Evolutionary conservation across 2,113 vertebrate genomes (phyloP), one percentile per base, ranked within the genome.

Genomic region (Cynoglossus semilaevis): DNA sequence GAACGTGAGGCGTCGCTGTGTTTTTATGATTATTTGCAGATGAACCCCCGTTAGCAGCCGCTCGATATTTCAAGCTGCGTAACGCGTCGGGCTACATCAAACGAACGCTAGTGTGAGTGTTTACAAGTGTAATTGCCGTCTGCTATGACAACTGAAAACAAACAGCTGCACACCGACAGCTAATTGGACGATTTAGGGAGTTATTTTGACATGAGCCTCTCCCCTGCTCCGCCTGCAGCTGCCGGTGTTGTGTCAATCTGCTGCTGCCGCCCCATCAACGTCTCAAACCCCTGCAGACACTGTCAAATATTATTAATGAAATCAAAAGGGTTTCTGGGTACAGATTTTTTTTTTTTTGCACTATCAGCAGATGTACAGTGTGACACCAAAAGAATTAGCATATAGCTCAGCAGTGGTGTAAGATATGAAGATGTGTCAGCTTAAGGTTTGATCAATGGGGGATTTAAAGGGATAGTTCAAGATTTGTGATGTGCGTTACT

Each of bases 61-160:
- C 49, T 40, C 15, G 43, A 16, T 11, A 12, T 14, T 7, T 14
- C 19, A 35, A 48, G 53, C 13, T 36, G 12, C 40, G 18, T 18
- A 1, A 34, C 7, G 2, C 15, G 14, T 49, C 42, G 3, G 29
- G 13, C 1, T 12, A 41, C 10, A 42, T n/a, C 10, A 51, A 43
- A 48, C 18, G 0, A 63, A 46, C 8, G 29, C 51, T 45, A 2
- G 45, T 44, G 15, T 11, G 16, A 34, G 36, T 34, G 18, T 45
- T 48, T 18, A 41, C 41, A 38, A 5, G 0, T 51, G 29, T 51
- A 35, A 51, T 49, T 57, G 38, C 45, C 9, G 12, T 14, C 45
- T 53, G 51, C 18, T 63, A 54, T 69, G 68, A 14, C 63, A 17
- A 79, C 67, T 0, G 15, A 48, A 75, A 74, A 64, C 63, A 74